These are phyloP conservation scores for Tachina lurida DNA, from an alignment of 2,888 invertebrate genomes.

Conservation along the genomic window DNA sequence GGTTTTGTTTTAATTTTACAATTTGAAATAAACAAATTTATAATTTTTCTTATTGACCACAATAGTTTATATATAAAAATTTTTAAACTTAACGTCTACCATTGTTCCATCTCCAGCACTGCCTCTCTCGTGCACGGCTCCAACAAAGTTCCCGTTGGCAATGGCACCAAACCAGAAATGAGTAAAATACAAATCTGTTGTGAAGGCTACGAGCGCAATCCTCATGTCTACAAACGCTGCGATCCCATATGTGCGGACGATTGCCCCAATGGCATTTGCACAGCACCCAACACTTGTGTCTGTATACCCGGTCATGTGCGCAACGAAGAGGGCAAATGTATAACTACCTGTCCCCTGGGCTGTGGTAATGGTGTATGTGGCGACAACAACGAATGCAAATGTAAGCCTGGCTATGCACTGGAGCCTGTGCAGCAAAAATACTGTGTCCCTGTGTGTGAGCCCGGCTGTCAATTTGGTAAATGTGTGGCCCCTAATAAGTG, in stretches of 20 bases:
- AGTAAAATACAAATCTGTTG: slow-evolving; percentile 89
- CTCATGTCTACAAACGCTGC: slow-evolving; percentile 84
- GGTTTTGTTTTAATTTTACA: no score
- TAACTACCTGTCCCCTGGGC: slow-evolving; percentile 88
- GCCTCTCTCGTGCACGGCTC: slow-evolving; percentile 76
- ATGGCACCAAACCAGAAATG: slow-evolving; percentile 84
- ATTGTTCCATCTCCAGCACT: slow-evolving; percentile 75
- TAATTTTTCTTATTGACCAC: background rate
- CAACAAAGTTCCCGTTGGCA: slow-evolving; percentile 76
- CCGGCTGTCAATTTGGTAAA: slow-evolving; percentile 78
- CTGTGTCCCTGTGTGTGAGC: slow-evolving; percentile 79
- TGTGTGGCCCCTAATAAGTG: slow-evolving; percentile 79
- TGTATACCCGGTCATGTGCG: slow-evolving; percentile 83
- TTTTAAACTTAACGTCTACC: no score
- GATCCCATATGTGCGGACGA: slow-evolving; percentile 83
- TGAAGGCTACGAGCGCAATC: slow-evolving; percentile 87
- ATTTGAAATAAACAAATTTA: no score
- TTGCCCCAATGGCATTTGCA: slow-evolving; percentile 84
- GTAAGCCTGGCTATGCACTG: slow-evolving; percentile 80
- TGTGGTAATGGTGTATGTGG: slow-evolving; percentile 85
- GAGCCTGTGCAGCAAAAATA: slow-evolving; percentile 79
- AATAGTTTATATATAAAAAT: background rate
- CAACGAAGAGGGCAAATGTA: slow-evolving; percentile 83
- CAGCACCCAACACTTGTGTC: slow-evolving; percentile 83
- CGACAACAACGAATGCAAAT: slow-evolving; percentile 78